These are phyloP conservation scores for Galemys pyrenaicus DNA, from an alignment of 2,113 vertebrate species.

Conservation along the genomic window DNA sequence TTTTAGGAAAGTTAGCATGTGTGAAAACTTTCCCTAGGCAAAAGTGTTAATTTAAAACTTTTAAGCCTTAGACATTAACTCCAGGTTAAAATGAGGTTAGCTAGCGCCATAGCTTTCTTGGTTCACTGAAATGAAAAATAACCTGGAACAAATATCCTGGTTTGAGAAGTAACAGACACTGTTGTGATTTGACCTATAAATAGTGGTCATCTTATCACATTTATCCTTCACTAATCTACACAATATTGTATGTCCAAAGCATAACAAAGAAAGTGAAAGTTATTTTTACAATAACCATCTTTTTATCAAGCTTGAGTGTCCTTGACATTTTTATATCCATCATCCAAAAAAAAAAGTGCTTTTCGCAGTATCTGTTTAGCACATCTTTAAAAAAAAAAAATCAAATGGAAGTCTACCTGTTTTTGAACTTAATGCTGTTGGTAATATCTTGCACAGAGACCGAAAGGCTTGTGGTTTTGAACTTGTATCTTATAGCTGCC, in stretches of 20 bases:
- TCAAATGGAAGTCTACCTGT: constrained; percentile 27
- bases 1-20: constrained; percentile 61
- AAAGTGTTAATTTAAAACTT: neutral
- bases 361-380: constrained; percentile 33
- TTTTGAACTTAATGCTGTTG: constrained; percentile 44
- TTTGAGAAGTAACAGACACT: constrained; percentile 38
- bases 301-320: constrained; percentile 50
- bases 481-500: constrained; percentile 73
- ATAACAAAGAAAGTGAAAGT: neutral
- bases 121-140: neutral
- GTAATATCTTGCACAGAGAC: constrained; percentile 31
- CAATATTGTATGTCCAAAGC: neutral
- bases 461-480: constrained; percentile 69
- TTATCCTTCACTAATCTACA: neutral
- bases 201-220: neutral
- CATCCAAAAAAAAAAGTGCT: neutral
- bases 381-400: constrained; percentile 48
- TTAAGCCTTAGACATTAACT: constrained; percentile 59
- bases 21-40: neutral
- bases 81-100: constrained; percentile 48
- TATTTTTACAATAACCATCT: constrained; percentile 20
- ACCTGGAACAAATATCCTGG: constrained; percentile 5
- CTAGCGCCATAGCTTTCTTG: constrained; percentile 6
- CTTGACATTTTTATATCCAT: constrained; percentile 55
- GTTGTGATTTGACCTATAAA: neutral